Base-by-base conservation (phyloP, 1,140 invertebrate species). In the Neodiprion pinetum region DNA sequence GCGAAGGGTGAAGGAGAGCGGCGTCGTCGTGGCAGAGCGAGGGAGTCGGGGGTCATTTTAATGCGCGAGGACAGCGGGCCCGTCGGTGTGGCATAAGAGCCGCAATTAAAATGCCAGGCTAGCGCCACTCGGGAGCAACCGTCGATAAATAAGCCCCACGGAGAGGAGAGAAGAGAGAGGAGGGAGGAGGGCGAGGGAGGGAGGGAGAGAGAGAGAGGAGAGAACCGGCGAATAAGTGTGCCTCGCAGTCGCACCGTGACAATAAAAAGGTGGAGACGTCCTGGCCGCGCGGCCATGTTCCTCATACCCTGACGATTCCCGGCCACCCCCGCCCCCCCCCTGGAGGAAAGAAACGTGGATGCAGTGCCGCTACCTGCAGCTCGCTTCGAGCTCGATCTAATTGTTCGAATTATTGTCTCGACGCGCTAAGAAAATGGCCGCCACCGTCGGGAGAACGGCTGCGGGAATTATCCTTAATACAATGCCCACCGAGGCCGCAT, bases 91-190 rank as follows among this genome's bases (percentile, higher is more conserved):
- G 82, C 84, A 86, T 87, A 86, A 86, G 85, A 83, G 85, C 28
- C 77, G 84, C 86, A 88, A 88, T 88, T 88, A 87, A 88, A 88
- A 88, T 88, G 86, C 86, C 87, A 83, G 82, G 83, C 84, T 88
- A 88, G 85, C 87, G 86, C 86, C 87, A 88, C 86, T 88, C 86
- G 87, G 83, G 80, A 80, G 81, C 83, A 87, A 85, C 86, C 83
- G 83, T 80, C 86, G 85, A 88, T 88, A 88, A 88, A 88, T 88
- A 88, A 88, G 85, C 81, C 80, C 84, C 82, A 5, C 28, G 5
- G 28, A 40, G 28, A 40, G 5, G 28, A 40, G 28, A 40, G 28
- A 4, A 40, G 28, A 40, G 28, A 40, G 28, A 40, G 28, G 0
- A 5, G 5, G 28, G 28, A 40, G 5, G 28, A 40, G 28, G 76